These are phyloP conservation scores for Nixonia krombeini DNA, from an alignment of 1,140 invertebrate species.

Conservation along the genomic window DNA sequence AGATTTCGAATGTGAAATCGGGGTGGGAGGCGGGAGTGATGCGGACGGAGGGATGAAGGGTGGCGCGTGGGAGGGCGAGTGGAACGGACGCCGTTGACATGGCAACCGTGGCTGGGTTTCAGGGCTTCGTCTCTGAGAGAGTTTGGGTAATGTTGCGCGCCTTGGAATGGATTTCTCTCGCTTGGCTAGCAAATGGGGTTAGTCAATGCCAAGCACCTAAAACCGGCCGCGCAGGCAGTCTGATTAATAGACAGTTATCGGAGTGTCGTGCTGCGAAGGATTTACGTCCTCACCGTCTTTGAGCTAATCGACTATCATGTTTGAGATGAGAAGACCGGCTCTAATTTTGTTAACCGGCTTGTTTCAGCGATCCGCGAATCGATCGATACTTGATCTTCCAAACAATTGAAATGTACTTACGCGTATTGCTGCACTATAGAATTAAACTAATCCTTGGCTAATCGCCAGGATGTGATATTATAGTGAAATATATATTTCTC, in stretches of 20 bases:
- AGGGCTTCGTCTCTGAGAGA: conserved; percentile 36
- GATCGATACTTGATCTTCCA: too few relatives aligned
- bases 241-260: conserved; percentile 29
- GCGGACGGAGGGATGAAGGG: conserved; percentile 23
- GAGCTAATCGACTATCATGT: conserved; percentile 1
- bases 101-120: conserved; percentile 61
- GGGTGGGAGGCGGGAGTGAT: conserved; percentile 12
- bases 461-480: too few relatives aligned
- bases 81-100: conserved; percentile 59
- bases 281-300: conserved; percentile 2
- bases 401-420: too few relatives aligned
- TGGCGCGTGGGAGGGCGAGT: conserved; percentile 36
- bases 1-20: not conserved
- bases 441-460: too few relatives aligned
- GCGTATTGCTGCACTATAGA: too few relatives aligned
- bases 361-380: too few relatives aligned
- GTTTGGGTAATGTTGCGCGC: conserved; percentile 59
- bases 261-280: conserved; percentile 11
- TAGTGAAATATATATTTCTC: too few relatives aligned
- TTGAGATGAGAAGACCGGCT: too few relatives aligned
- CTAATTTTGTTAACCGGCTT: too few relatives aligned
- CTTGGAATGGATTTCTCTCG: conserved; percentile 62
- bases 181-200: conserved; percentile 58
- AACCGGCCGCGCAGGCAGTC: conserved; percentile 11
- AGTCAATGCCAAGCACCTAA: conserved; percentile 52